Base-by-base conservation (phyloP, 2,113 vertebrate genomes). In the Cynoglossus semilaevis region DNA sequence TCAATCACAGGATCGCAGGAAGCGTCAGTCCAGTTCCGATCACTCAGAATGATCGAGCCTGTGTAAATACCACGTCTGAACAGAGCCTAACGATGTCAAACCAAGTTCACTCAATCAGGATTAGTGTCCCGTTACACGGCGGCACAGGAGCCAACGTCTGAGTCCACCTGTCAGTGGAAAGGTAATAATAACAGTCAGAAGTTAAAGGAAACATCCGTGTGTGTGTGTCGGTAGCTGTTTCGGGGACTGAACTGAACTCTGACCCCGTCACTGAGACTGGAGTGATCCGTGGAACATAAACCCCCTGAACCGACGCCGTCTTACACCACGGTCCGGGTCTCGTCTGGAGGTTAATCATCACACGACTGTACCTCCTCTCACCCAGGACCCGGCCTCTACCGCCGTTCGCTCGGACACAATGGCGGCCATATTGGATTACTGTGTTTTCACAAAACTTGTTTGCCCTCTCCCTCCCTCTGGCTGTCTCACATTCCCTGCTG, bases 391-490 rank as follows among this genome's bases (percentile, higher is more conserved):
- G 42, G 73, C 73, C 34, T 44, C 17, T 47, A 58, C 73, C 43
- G 12, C 44, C 5, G 61, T 43, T 63, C 46, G 66, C 66, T 49
- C n/a, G n/a, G 22, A 60, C 63, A 89, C 84, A 88, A 87, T 78
- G 78, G 79, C 66, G 56, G 78, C 75, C 85, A 82, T 86, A 89
- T 87, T 85, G 85, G 68, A 83, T 87, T 89, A 84, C 86, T 63
- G 70, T 79, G 79, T 87, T 86, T 86, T 81, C 79, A 80, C 84
- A 58, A 80, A 85, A 89, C 85, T 87, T 68, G 81, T 85, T 87
- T 85, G 86, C 77, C 80, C 81, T 88, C 74, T 80, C 70, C 62
- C 74, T 74, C 75, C 63, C 77, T 68, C 73, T 56, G 49, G 14
- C 72, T 43, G 42, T 75, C 87, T 88, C 84, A 76, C 87, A 88